phyloP scores from a whole-genome alignment of 2,113 vertebrate genomes.

The Anguilla japonica region DNA sequence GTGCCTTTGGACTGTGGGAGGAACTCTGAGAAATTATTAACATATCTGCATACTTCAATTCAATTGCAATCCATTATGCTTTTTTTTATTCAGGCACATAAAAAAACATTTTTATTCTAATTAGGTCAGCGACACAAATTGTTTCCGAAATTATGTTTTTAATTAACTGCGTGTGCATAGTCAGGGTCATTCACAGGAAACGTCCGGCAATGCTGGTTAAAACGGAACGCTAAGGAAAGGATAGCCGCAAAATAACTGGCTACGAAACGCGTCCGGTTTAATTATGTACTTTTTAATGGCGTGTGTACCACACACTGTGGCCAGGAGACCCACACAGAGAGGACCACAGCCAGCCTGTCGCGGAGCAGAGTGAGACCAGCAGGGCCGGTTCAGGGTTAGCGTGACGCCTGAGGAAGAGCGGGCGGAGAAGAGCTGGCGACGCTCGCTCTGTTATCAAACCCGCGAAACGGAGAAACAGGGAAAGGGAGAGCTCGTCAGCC shows the following conservation, averaged over 20 bases:
- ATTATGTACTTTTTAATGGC: too few species aligned
- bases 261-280: too few species aligned
- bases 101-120: neutral
- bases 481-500: slow-evolving; percentile 17
- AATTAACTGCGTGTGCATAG: neutral
- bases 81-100: too few species aligned
- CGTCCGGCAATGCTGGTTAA: neutral
- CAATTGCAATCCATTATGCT: neutral
- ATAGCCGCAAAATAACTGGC: too few species aligned
- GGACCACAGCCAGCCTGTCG: neutral
- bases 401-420: neutral
- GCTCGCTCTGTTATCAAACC: slow-evolving; percentile 25
- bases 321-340: neutral
- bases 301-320: too few species aligned
- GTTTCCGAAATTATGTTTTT: neutral
- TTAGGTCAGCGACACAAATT: neutral
- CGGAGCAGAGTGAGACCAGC: neutral
- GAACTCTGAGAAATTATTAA: too few species aligned
- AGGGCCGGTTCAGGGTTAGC: neutral
- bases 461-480: slow-evolving; percentile 11
- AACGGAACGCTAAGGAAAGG: too few species aligned
- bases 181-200: neutral
- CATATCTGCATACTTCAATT: neutral
- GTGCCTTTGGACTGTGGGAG: too few species aligned
- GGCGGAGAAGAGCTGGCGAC: neutral